Evolutionary conservation across 2,888 invertebrate species (phyloP).

Genomic region (Cordylochernes scorpioides): DNA sequence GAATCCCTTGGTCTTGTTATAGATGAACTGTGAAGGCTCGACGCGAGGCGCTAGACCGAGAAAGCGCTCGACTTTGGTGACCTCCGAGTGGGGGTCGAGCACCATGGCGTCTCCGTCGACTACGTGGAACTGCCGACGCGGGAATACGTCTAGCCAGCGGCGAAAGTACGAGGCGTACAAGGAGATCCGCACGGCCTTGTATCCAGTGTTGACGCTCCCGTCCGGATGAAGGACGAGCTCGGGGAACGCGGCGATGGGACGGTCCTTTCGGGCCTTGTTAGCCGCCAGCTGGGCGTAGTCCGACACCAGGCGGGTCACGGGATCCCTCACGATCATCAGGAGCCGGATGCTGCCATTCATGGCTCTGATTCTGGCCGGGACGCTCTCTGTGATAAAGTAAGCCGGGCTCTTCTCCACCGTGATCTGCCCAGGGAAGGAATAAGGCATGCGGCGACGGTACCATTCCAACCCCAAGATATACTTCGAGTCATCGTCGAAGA

Average conservation of each 20-base stretch:
- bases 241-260: slow-evolving; percentile 7
- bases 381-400: slow-evolving; percentile 84
- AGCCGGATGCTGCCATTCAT: slow-evolving; percentile 81
- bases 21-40: slow-evolving; percentile 67
- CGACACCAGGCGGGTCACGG: slow-evolving; percentile 78
- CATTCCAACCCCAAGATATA: slow-evolving; percentile 74
- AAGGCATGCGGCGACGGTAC: slow-evolving; percentile 83
- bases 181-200: slow-evolving; percentile 34
- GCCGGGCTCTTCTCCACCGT: slow-evolving; percentile 94
- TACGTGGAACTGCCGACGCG: slow-evolving; percentile 64
- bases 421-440: slow-evolving; percentile 65
- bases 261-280: slow-evolving; percentile 17
- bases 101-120: slow-evolving; percentile 80
- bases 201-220: slow-evolving; percentile 23
- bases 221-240: slow-evolving; percentile 8
- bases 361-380: slow-evolving; percentile 67
- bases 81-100: slow-evolving; percentile 60
- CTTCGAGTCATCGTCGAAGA: slow-evolving; percentile 60
- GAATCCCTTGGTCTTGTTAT: slow-evolving; percentile 86
- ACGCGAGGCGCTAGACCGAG: slow-evolving; percentile 42
- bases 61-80: slow-evolving; percentile 61
- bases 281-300: slow-evolving; percentile 81
- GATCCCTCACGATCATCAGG: slow-evolving; percentile 76
- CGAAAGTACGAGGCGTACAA: slow-evolving; percentile 72
- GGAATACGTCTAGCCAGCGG: slow-evolving; percentile 73